Evolutionary conservation across 2,888 invertebrate genomes (phyloP), one percentile per base, ranked within the genome.

Genomic region (Drosophila flavopinicola): DNA sequence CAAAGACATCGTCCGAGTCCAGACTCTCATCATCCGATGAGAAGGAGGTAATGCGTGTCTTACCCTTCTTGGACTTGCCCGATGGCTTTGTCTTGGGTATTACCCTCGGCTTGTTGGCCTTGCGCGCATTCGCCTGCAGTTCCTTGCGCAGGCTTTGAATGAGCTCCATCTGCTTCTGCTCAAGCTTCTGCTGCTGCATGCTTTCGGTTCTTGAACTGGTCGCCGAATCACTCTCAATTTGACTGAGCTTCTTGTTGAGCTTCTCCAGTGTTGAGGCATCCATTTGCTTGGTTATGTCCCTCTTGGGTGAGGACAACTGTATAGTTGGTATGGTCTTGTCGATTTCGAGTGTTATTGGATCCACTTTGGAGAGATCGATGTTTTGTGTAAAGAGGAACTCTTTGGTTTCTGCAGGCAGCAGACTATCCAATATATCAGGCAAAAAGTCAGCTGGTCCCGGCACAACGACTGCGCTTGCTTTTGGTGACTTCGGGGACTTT

Each of bases 1-100:
- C 95, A 87, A 95, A 95, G 0, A 95, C 95, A 89, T 95, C 95
- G 89, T 95, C 95, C 0, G 95, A 95, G 90, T 95, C 95, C 10
- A 95, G 92, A 67, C 95, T 95, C 91, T 95, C 95, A 79, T 95
- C 95, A 74, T 95, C 95, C 0, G 95, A 95, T 48, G 95, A 95
- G 79, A 95, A 95, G 0, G 95, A 95, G 2, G 95, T 95, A 27
- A 95, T 95, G 63, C 95, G 91, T 42, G 94, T 95, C 91, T 95
- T 95, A 45, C 92, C 92, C 79, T 93, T 95, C 78, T 93, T 93
- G 10, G 92, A 92, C 90, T 94, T 94, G 3, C 93, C 92, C 75
- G 93, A 93, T 44, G 93, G 92, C 44, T 93, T 92, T 11, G 92
- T 90, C 79, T 93, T 93, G 0, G 93, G 93, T 88, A 94, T 93